Percentiles rank a stretch among this genome's conserved stretches.
Conservation (phyloP, 2,113 vertebrate genomes). For the Megalops atlanticus region DNA sequence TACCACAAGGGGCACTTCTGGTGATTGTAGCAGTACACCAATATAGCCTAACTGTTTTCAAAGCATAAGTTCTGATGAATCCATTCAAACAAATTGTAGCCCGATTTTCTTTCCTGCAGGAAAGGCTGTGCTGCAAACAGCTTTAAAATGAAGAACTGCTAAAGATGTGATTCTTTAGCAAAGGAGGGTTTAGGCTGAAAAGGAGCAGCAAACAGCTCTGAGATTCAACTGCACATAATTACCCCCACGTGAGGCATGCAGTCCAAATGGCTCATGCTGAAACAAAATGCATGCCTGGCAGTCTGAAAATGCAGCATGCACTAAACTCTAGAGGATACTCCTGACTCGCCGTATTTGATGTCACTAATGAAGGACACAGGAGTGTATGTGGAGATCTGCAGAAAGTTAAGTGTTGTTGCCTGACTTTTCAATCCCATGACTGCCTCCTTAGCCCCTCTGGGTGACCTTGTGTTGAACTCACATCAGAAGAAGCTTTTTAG, state of each 20-base stretch:
- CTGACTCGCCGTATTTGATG: neutral
- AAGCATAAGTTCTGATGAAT: no score
- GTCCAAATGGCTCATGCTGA: neutral
- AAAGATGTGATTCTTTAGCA: neutral
- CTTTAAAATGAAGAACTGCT: neutral
- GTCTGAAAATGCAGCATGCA: neutral
- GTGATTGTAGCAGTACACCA: no score
- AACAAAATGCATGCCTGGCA: neutral
- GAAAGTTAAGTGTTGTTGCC: neutral
- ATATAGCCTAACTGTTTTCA: no score
- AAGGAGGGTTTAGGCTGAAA: neutral
- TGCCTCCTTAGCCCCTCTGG: neutral
- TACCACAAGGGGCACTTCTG: no score
- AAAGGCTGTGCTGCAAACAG: neutral
- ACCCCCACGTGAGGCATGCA: neutral
- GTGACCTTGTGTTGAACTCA: slow-evolving; percentile 1
- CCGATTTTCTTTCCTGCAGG: no score
- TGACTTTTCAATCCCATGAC: neutral
- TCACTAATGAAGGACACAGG: neutral
- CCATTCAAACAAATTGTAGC: no score
- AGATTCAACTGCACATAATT: neutral
- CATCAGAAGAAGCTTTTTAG: neutral
- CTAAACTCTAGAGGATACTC: neutral
- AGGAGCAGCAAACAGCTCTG: neutral
- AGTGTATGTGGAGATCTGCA: neutral